Evolutionary conservation across 2,113 vertebrate species (phyloP), one percentile per base, ranked within the genome.

Genomic region (Lonchura striata): DNA sequence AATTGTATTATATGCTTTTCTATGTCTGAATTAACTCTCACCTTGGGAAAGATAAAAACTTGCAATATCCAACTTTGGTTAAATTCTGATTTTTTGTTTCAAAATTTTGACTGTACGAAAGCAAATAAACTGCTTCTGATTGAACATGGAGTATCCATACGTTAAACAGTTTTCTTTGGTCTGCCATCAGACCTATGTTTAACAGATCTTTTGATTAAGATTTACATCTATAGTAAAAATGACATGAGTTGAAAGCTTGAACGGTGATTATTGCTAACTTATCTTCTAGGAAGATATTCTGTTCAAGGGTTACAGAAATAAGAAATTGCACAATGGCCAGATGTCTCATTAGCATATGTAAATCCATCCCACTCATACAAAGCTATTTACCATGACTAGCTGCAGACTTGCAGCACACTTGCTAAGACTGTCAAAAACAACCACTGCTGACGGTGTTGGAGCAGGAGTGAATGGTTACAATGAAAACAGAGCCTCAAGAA

Each of bases 281-380:
- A 65, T 66, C 66, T 88, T 75, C 56, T 31, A 86, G 31, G 76
- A 91, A 93, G 72, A 94, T 88, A 82, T 92, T 86, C 75, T 77
- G 80, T 52, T 88, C 69, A 91, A 95, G 95, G 95, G 86, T 95
- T 96, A 94, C 91, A 96, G 88, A 93, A 96, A 92, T 81, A 88
- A 95, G 76, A 78, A 94, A 75, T 27, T 83, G 76, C 88, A 96
- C 95, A 97, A 97, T 96, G 91, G 94, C 95, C 96, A 96, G 96
- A 96, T 96, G 95, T 96, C 96, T 93, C 54, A 97, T 97, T 97
- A 94, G 88, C 95, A 97, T 97, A 97, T 96, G 95, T 83, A 95
- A 97, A 97, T 96, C 44, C 47, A 66, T 92, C 91, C 91, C 83
- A 93, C 80, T 94, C 92, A 86, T 86, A 86, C 91, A 96, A 88